These are phyloP conservation scores for Diuraphis noxia DNA, from an alignment of 1,140 invertebrate species.

Conservation along the genomic window DNA sequence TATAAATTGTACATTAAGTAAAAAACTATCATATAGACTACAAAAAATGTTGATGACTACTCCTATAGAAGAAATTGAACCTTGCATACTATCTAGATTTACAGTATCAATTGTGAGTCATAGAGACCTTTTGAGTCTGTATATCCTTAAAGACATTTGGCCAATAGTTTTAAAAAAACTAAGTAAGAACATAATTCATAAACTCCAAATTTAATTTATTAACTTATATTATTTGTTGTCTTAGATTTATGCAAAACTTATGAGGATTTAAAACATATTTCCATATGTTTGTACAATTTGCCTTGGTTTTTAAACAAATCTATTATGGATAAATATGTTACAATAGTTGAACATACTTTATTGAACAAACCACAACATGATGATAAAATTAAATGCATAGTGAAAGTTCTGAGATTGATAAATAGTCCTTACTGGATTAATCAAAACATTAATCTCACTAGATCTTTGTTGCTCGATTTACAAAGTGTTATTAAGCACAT, in stretches of 20 bases:
- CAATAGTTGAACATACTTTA: not conserved
- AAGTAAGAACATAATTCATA: not conserved
- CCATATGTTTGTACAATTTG: constrained; percentile 43
- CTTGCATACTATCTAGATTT: constrained; percentile 37
- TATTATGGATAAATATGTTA: not conserved
- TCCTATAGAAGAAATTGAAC: constrained; percentile 13
- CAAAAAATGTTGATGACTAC: not conserved
- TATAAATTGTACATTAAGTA: not conserved
- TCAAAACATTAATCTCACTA: constrained; percentile 36
- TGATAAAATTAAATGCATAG: constrained; percentile 37
- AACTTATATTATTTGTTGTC: not conserved
- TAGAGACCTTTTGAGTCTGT: not conserved
- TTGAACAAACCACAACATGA: not conserved
- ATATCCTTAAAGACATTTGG: constrained; percentile 42
- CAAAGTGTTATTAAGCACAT: not conserved
- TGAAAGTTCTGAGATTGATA: constrained; percentile 17
- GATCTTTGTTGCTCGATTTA: constrained; percentile 41
- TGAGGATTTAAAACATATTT: constrained; percentile 42
- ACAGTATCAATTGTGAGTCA: constrained; percentile 6
- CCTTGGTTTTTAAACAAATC: constrained; percentile 33
- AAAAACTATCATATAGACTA: not conserved
- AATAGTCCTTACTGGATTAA: constrained; percentile 40
- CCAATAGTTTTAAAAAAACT: constrained; percentile 40
- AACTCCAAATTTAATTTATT: not conserved
- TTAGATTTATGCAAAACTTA: constrained; percentile 20